phyloP scores from a whole-genome alignment of 2,888 invertebrate genomes.

The Tholera decimalis region DNA sequence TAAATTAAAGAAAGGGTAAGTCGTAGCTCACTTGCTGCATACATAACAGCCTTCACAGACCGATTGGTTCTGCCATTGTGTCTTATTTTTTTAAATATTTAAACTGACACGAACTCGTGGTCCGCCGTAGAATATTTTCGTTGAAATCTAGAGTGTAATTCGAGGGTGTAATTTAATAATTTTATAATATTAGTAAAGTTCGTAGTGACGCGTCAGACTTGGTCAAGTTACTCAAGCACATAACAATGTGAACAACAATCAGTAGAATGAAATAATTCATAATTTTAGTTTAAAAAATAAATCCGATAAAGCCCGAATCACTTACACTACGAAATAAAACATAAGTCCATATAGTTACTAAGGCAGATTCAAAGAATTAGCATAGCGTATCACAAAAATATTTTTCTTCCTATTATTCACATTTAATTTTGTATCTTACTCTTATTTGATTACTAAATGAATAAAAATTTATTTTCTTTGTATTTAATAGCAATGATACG shows the following conservation, averaged over 20 bases:
- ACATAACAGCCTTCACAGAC: constrained; percentile 15
- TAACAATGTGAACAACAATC: neutral
- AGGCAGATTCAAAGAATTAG: constrained; percentile 26
- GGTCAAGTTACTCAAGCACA: neutral
- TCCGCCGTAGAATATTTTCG: constrained; percentile 22
- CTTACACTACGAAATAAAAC: constrained; percentile 3
- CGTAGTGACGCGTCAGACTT: neutral
- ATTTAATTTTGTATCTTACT: constrained; percentile 35
- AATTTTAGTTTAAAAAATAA: neutral
- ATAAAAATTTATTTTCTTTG: constrained; percentile 48
- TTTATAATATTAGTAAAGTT: constrained; percentile 6
- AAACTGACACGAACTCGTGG: constrained; percentile 20
- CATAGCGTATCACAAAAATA: constrained; percentile 31
- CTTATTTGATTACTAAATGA: constrained; percentile 37
- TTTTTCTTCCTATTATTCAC: constrained; percentile 51
- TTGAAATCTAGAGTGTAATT: constrained; percentile 32
- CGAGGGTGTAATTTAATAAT: constrained; percentile 17
- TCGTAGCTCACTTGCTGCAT: neutral
- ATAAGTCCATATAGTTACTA: constrained; percentile 13
- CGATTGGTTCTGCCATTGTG: constrained; percentile 39
- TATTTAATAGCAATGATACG: constrained; percentile 30
- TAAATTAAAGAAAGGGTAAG: neutral
- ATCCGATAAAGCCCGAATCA: neutral
- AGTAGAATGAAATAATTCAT: constrained; percentile 1
- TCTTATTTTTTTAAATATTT: constrained; percentile 44